Conservation (phyloP, 2,113 vertebrate genomes). For the Gymnorhina tibicen region DNA sequence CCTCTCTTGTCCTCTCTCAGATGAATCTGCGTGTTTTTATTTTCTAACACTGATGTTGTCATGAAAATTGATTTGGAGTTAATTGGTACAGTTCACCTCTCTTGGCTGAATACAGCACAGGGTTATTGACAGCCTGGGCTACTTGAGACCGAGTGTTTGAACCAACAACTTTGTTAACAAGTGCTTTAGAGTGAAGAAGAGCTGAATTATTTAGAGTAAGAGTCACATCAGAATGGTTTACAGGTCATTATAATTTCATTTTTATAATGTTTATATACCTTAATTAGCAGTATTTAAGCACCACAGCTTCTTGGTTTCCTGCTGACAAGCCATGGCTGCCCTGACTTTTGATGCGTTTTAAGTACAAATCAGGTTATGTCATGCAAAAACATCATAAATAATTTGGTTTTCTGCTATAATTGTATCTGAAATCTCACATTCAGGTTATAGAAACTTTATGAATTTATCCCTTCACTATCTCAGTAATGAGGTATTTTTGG, state of each 20-base stretch:
- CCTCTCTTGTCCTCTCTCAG: background rate
- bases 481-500: background rate
- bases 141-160: background rate
- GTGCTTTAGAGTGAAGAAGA: background rate
- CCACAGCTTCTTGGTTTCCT: background rate
- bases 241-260: background rate
- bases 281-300: background rate
- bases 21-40: background rate
- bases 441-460: background rate
- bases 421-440: background rate
- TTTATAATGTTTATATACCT: background rate
- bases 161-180: background rate
- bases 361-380: background rate
- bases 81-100: background rate
- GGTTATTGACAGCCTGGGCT: background rate
- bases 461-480: background rate
- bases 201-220: background rate
- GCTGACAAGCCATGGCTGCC: background rate
- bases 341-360: background rate
- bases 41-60: background rate
- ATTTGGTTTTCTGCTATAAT: background rate
- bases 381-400: constrained; percentile 27
- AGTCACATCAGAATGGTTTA: background rate
- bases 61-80: background rate
- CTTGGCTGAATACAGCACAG: background rate